Percentiles rank a stretch among this genome's conserved stretches.
Evolutionary conservation across 2,888 invertebrate species (phyloP).

Genomic region (Apamea sordens): DNA sequence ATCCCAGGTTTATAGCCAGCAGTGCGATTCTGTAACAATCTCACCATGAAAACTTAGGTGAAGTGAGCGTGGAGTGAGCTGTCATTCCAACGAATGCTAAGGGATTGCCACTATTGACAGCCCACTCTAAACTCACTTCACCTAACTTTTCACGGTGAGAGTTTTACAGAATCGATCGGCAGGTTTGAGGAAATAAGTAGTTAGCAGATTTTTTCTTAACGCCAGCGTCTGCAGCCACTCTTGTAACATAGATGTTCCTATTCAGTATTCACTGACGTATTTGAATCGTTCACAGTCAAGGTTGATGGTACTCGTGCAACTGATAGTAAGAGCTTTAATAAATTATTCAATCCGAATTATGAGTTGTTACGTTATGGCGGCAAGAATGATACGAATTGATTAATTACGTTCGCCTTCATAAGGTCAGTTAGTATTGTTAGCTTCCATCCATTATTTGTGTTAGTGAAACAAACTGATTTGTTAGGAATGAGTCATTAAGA

Average conservation of each 20-base stretch:
- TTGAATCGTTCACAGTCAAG: constrained; percentile 35
- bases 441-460: constrained; percentile 39
- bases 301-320: constrained; percentile 8
- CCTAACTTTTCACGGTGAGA: too few relatives aligned
- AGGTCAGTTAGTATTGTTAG: constrained; percentile 25
- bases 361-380: constrained; percentile 17
- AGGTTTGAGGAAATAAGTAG: background rate
- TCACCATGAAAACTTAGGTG: too few relatives aligned
- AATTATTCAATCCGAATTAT: constrained; percentile 41
- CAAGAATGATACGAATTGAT: constrained; percentile 47
- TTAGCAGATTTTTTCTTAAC: background rate
- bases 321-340: constrained; percentile 29
- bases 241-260: background rate
- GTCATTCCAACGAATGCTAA: too few relatives aligned
- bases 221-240: background rate
- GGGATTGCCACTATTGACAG: too few relatives aligned
- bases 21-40: too few relatives aligned
- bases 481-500: constrained; percentile 44
- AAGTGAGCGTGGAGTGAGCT: too few relatives aligned
- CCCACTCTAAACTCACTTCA: too few relatives aligned
- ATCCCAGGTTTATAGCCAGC: background rate
- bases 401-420: constrained; percentile 36
- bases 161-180: too few relatives aligned
- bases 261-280: background rate
- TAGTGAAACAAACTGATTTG: constrained; percentile 44